Percentiles rank a stretch among this genome's conserved stretches.
phyloP scores from a whole-genome alignment of 2,797 vertebrate species.

The Acipenser transmontanus region DNA sequence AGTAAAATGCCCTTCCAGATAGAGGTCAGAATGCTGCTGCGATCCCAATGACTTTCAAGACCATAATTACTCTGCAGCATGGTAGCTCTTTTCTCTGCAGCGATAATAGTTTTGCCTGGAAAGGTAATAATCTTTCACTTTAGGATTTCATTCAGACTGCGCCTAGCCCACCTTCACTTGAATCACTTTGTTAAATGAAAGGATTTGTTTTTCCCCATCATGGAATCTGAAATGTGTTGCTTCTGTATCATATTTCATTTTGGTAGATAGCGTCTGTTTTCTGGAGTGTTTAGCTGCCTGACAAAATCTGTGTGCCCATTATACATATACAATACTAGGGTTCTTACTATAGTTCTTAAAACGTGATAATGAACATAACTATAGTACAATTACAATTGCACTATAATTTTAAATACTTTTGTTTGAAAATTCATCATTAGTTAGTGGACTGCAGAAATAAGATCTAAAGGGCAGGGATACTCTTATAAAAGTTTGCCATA shows the following conservation, averaged over 20 bases:
- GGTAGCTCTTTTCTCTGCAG: neutral
- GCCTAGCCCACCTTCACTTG: neutral
- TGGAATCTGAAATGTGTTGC: neutral
- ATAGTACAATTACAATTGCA: no score
- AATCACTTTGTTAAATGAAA: neutral
- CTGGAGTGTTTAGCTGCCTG: neutral
- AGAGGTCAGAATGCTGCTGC: neutral
- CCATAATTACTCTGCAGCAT: neutral
- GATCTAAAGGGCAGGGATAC: no score
- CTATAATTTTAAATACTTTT: no score
- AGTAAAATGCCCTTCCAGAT: conserved; percentile 1
- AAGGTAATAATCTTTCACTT: conserved; percentile 3
- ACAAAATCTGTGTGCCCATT: no score
- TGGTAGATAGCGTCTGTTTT: neutral
- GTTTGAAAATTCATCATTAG: no score
- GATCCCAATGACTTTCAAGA: neutral
- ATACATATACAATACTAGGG: no score
- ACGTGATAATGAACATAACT: no score
- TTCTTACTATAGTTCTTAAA: no score
- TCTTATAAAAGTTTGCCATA: no score
- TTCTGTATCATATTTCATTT: neutral
- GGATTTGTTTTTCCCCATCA: neutral
- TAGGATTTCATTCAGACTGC: neutral
- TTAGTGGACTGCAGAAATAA: no score
- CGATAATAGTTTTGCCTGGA: neutral